These are phyloP conservation scores for Papilio xuthus DNA, from an alignment of 1,140 invertebrate species.

Conservation along the genomic window DNA sequence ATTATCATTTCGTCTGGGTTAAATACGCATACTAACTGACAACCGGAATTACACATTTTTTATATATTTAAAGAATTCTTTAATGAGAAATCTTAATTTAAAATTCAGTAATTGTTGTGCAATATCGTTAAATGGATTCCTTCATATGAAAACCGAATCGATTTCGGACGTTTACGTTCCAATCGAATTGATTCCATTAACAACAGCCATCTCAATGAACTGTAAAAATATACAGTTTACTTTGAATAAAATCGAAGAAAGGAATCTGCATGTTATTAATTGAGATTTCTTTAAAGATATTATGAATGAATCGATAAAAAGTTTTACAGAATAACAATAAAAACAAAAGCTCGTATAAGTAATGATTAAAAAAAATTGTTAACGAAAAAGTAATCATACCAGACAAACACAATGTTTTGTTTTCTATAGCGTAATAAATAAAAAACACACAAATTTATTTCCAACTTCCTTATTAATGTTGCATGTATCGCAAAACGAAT, in stretches of 20 bases:
- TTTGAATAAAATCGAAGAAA: background rate
- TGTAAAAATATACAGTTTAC: background rate
- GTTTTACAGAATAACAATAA: background rate
- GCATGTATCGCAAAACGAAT: slow-evolving; percentile 18
- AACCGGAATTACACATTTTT: no score
- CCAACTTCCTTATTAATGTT: slow-evolving; percentile 7
- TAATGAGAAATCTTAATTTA: background rate
- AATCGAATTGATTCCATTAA: background rate
- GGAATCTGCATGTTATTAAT: background rate
- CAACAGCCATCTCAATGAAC: background rate
- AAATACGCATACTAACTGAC: no score
- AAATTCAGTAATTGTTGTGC: background rate
- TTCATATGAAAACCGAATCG: background rate
- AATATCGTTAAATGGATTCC: background rate
- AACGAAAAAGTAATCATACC: background rate
- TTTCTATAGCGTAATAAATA: background rate
- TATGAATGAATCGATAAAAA: background rate
- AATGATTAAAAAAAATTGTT: background rate
- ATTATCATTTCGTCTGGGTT: background rate
- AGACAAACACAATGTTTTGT: background rate
- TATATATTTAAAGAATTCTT: background rate
- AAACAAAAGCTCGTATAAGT: background rate
- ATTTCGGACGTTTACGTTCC: background rate
- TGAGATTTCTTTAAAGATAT: background rate
- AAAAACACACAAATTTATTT: slow-evolving; percentile 1